phyloP scores from a whole-genome alignment of 2,888 invertebrate species.

The Epirrhoe alternata region DNA sequence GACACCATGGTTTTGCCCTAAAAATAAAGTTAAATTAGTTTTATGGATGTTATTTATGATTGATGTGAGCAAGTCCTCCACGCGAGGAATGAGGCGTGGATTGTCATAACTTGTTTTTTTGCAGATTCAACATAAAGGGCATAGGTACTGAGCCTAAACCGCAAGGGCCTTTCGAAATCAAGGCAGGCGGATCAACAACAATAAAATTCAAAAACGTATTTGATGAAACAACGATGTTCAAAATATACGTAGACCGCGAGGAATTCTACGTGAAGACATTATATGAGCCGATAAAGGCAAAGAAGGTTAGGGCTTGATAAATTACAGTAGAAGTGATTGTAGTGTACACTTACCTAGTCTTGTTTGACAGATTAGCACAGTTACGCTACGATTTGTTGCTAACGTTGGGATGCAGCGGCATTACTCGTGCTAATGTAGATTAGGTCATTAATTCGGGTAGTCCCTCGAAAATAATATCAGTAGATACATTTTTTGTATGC shows the following conservation, averaged over 20 bases:
- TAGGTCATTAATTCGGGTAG: neutral
- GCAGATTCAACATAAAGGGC: slow-evolving; percentile 73
- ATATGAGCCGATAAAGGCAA: slow-evolving; percentile 55
- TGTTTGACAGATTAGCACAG: too few species aligned
- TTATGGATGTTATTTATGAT: too few species aligned
- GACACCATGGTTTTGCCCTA: too few species aligned
- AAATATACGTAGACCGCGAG: slow-evolving; percentile 63
- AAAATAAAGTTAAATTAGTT: too few species aligned
- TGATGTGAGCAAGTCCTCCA: too few species aligned
- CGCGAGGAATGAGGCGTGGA: too few species aligned
- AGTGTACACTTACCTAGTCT: neutral
- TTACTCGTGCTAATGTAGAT: too few species aligned
- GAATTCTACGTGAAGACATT: slow-evolving; percentile 67
- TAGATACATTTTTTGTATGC: too few species aligned
- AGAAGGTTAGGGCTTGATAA: slow-evolving; percentile 51
- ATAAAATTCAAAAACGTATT: slow-evolving; percentile 76
- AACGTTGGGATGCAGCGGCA: too few species aligned
- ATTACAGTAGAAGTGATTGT: neutral
- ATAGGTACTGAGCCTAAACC: slow-evolving; percentile 68
- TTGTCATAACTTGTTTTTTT: too few species aligned
- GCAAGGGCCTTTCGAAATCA: slow-evolving; percentile 71
- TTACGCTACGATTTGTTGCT: too few species aligned
- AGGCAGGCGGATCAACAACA: slow-evolving; percentile 57
- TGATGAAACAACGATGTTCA: slow-evolving; percentile 63
- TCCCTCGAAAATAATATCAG: neutral